Evolutionary conservation across 2,888 invertebrate species (phyloP).

Genomic region (Plutella xylostella): DNA sequence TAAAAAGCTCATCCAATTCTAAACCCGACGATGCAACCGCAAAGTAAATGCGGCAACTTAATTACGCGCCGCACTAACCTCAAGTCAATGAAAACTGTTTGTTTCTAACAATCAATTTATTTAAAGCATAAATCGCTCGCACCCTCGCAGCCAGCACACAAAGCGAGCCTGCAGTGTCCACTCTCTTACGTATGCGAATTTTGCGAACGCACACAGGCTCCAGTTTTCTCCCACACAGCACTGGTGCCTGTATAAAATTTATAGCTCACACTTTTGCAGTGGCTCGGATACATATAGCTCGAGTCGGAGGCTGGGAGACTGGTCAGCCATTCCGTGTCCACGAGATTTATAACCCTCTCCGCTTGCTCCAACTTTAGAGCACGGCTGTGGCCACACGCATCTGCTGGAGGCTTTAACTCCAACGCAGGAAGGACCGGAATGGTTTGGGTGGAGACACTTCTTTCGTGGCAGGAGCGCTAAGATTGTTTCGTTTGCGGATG

Average conservation of each 20-base stretch:
- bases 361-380: background rate
- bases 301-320: too few species aligned
- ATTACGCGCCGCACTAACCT: constrained; percentile 30
- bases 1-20: too few species aligned
- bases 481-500: background rate
- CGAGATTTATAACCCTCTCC: constrained; percentile 52
- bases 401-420: background rate
- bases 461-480: background rate
- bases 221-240: constrained; percentile 56
- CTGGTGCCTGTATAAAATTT: constrained; percentile 64
- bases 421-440: too few species aligned
- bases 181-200: constrained; percentile 52
- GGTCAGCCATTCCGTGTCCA: constrained; percentile 68
- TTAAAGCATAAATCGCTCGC: constrained; percentile 37
- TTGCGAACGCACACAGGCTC: constrained; percentile 47
- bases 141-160: constrained; percentile 6
- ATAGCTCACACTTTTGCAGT: constrained; percentile 69
- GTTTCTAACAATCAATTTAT: constrained; percentile 43
- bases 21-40: background rate
- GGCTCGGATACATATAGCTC: constrained; percentile 25
- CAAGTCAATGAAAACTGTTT: constrained; percentile 28
- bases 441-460: too few species aligned
- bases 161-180: constrained; percentile 39
- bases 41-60: constrained; percentile 3
- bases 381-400: background rate